Evolutionary conservation across 2,797 vertebrate species (phyloP).

Genomic region (Euthynnus affinis): DNA sequence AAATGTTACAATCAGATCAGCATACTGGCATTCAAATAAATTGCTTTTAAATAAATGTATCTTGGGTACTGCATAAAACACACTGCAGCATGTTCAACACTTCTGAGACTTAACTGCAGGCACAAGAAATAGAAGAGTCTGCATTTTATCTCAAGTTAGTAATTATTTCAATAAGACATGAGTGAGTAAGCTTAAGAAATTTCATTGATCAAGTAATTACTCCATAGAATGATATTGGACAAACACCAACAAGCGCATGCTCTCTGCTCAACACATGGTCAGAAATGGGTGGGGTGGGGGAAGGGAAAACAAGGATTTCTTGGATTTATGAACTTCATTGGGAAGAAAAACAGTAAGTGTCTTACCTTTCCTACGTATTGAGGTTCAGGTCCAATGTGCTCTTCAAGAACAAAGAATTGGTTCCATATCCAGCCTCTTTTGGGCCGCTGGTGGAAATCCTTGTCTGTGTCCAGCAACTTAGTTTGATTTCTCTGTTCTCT

Average conservation of each 20-base stretch:
- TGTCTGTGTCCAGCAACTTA: slow-evolving; percentile 87
- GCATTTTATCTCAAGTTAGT: not conserved
- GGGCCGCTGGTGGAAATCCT: slow-evolving; percentile 91
- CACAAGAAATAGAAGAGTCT: not conserved
- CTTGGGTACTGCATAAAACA: not conserved
- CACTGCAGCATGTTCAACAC: not conserved
- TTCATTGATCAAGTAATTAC: slow-evolving; percentile 3
- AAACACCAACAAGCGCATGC: not conserved
- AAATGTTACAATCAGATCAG: not conserved
- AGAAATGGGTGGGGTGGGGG: not conserved
- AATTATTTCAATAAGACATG: not conserved
- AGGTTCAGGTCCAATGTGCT: slow-evolving; percentile 93
- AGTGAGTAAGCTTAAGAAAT: not conserved
- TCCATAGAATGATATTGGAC: not conserved
- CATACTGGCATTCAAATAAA: not conserved
- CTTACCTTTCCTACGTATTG: slow-evolving; percentile 96
- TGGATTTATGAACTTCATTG: not conserved
- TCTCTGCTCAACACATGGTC: not conserved
- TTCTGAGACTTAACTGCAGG: not conserved
- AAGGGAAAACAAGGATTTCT: not conserved
- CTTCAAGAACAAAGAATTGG: slow-evolving; percentile 98
- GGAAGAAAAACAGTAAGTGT: not conserved
- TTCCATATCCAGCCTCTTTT: slow-evolving; percentile 97
- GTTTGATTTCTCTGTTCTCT: slow-evolving; percentile 90
- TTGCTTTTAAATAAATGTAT: too few relatives aligned